These are phyloP conservation scores for Idaea biselata DNA, from an alignment of 2,888 invertebrate genomes.

Conservation along the genomic window DNA sequence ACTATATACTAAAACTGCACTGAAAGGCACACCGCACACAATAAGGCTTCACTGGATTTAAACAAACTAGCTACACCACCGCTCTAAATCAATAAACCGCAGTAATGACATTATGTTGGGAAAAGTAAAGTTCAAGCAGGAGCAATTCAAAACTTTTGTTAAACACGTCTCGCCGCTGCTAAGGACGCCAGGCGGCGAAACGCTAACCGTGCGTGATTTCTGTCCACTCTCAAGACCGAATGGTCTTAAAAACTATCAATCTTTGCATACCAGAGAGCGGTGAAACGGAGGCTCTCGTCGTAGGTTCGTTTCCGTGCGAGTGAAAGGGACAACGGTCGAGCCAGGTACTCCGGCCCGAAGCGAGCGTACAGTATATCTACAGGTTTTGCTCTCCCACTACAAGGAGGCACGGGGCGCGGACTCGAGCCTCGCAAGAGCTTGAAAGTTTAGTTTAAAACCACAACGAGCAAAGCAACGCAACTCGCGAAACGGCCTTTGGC, in stretches of 20 bases:
- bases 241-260: slow-evolving; percentile 81
- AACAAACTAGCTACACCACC: slow-evolving; percentile 49
- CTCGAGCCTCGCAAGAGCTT: slow-evolving; percentile 65
- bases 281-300: slow-evolving; percentile 64
- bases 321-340: slow-evolving; percentile 64
- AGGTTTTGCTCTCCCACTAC: slow-evolving; percentile 81
- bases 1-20: slow-evolving; percentile 49
- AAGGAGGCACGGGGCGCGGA: slow-evolving; percentile 73
- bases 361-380: slow-evolving; percentile 73
- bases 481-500: slow-evolving; percentile 40
- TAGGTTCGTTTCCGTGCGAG: slow-evolving; percentile 44
- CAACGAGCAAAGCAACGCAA: slow-evolving; percentile 57
- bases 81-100: slow-evolving; percentile 53
- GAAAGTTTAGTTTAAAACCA: slow-evolving; percentile 69
- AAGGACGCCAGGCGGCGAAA: slow-evolving; percentile 79
- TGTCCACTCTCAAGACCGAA: slow-evolving; percentile 77
- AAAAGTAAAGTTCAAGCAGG: slow-evolving; percentile 50
- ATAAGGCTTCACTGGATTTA: slow-evolving; percentile 63
- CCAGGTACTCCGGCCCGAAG: slow-evolving; percentile 74
- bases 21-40: slow-evolving; percentile 43
- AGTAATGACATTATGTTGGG: slow-evolving; percentile 60
- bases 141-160: slow-evolving; percentile 46
- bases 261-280: slow-evolving; percentile 79
- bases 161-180: slow-evolving; percentile 61
- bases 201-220: slow-evolving; percentile 79